Conservation (phyloP, 2,797 vertebrate genomes). For the Coracias cyanogaster region DNA sequence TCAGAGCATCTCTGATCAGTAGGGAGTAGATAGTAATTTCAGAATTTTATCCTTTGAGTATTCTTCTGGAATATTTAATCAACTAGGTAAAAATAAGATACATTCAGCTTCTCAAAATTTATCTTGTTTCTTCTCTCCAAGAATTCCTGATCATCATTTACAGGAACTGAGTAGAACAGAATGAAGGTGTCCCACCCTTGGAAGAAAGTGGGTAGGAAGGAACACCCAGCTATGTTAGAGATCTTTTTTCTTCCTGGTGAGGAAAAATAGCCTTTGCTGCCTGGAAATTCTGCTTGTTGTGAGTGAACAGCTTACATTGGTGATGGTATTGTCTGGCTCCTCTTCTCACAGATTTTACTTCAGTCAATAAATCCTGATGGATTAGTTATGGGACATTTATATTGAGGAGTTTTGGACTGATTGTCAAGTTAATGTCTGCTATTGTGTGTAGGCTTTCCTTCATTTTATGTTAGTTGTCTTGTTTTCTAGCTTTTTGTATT, state of each 20-base stretch:
- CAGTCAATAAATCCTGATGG: neutral
- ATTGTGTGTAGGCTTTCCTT: neutral
- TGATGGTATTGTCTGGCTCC: neutral
- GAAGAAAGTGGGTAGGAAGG: neutral
- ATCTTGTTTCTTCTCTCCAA: neutral
- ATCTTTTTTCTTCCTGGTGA: neutral
- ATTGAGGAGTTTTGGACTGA: neutral
- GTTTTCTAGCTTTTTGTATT: neutral
- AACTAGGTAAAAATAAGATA: neutral
- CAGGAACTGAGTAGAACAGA: neutral
- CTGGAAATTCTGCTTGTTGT: neutral
- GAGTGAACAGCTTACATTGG: fast-evolving
- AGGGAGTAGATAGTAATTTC: neutral
- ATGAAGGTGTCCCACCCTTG: neutral
- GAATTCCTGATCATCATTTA: neutral
- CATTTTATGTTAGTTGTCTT: neutral
- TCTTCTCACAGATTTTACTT: neutral
- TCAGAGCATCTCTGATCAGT: neutral
- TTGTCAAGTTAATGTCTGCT: neutral
- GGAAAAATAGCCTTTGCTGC: neutral
- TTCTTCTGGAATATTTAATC: neutral
- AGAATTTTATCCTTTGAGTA: neutral
- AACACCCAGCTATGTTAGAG: neutral
- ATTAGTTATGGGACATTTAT: neutral
- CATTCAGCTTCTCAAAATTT: neutral